A percentile compares a stretch with the other conserved stretches of the same genome.
phyloP scores from a whole-genome alignment of 2,888 invertebrate genomes.

The Mongoloraphidia duomilia region DNA sequence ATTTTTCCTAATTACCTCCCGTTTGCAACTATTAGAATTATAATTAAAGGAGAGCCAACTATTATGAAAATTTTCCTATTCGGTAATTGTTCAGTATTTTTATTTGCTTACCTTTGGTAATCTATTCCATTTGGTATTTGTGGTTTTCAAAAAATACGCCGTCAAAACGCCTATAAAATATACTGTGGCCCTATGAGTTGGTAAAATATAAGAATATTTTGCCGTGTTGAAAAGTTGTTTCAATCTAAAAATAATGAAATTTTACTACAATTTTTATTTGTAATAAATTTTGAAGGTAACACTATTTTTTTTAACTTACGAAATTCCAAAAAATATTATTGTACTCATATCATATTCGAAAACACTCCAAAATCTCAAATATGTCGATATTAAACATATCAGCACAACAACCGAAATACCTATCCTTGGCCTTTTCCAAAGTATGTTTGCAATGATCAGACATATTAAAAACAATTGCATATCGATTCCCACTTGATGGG shows the following conservation, averaged over 20 bases:
- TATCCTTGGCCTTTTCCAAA: conserved; percentile 31
- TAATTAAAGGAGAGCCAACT: too few relatives aligned
- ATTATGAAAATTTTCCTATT: too few relatives aligned
- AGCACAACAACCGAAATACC: conserved; percentile 28
- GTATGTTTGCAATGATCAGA: conserved; percentile 31
- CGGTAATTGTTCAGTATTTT: background rate
- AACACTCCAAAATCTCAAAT: conserved; percentile 32
- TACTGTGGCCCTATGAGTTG: conserved; percentile 39
- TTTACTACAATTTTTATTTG: too few relatives aligned
- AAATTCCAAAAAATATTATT: conserved; percentile 39
- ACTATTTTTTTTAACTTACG: conserved; percentile 30
- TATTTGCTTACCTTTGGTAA: conserved; percentile 30
- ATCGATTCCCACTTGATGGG: conserved; percentile 42
- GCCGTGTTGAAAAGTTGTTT: conserved; percentile 36
- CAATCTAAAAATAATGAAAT: conserved; percentile 25
- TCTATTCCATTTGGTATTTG: conserved; percentile 21
- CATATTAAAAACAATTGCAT: conserved; percentile 41
- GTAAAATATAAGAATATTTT: conserved; percentile 37
- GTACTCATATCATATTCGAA: conserved; percentile 37
- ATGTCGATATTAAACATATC: conserved; percentile 32
- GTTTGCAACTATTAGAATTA: too few relatives aligned
- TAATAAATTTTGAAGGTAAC: background rate
- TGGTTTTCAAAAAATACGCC: conserved; percentile 35
- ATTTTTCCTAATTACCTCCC: too few relatives aligned
- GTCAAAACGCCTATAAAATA: conserved; percentile 39